Evolutionary conservation across 2,113 vertebrate species (phyloP).

Genomic region (Neotoma lepida): DNA sequence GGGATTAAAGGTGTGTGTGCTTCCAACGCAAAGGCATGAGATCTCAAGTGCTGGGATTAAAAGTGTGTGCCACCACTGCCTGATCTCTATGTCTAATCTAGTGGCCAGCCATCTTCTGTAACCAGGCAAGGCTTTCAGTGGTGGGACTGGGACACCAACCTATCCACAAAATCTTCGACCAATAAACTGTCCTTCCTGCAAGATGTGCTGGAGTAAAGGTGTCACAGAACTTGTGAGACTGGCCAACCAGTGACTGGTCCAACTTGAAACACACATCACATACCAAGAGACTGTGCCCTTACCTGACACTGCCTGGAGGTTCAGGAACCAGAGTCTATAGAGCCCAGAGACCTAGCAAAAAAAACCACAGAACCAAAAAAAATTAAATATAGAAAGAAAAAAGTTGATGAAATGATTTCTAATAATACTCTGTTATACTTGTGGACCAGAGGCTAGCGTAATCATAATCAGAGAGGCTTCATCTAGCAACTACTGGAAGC

Average conservation of each 20-base stretch:
- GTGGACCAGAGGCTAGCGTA: not conserved
- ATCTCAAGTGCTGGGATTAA: too few species aligned
- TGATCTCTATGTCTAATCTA: too few species aligned
- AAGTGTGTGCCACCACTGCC: too few species aligned
- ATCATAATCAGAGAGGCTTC: not conserved
- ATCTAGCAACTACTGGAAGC: not conserved
- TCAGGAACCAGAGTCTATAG: not conserved
- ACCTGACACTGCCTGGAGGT: not conserved
- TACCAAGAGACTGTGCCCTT: not conserved
- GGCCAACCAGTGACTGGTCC: not conserved
- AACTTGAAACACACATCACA: not conserved
- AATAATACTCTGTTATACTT: not conserved
- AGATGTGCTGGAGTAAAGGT: not conserved
- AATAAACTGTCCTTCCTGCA: not conserved
- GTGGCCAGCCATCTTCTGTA: not conserved
- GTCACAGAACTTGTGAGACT: not conserved
- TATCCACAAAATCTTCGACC: not conserved
- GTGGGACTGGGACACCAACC: not conserved
- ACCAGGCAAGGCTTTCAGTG: not conserved
- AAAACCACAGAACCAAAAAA: not conserved
- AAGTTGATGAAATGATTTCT: not conserved
- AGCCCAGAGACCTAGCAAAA: not conserved
- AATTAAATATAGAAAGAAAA: too few species aligned
- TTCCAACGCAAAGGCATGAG: too few species aligned
- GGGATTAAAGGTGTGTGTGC: too few species aligned